These are phyloP conservation scores for Sminthurinus signatus DNA, from an alignment of 1,140 invertebrate genomes.

Conservation along the genomic window DNA sequence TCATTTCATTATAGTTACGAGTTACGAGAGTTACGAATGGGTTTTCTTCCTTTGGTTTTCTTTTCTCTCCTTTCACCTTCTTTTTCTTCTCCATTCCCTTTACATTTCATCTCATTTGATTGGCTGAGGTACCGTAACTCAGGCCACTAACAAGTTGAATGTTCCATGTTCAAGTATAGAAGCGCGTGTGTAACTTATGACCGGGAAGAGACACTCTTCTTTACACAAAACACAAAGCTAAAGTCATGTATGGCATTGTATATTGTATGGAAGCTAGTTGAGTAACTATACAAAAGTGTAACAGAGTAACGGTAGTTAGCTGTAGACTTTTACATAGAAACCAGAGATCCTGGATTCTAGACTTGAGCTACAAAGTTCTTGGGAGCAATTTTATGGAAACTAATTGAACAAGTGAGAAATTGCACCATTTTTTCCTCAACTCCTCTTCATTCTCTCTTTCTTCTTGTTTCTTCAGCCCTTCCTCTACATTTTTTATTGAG, in stretches of 20 bases:
- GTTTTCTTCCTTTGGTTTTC: slow-evolving; percentile 2
- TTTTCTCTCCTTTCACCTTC: not conserved
- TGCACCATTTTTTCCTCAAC: slow-evolving; percentile 19
- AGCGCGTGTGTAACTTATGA: too few species aligned
- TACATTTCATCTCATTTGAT: slow-evolving; percentile 19
- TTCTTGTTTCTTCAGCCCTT: too few species aligned
- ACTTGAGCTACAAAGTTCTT: too few species aligned
- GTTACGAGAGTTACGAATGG: slow-evolving; percentile 18
- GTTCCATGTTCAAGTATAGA: too few species aligned
- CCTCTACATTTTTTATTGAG: too few species aligned
- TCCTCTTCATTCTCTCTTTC: not conserved
- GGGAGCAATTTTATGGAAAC: slow-evolving; percentile 20
- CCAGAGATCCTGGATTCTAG: too few species aligned
- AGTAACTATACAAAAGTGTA: not conserved
- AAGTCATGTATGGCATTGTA: too few species aligned
- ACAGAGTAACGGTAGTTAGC: not conserved
- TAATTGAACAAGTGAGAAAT: slow-evolving; percentile 28
- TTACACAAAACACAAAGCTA: too few species aligned
- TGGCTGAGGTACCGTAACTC: slow-evolving; percentile 13
- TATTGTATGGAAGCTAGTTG: too few species aligned
- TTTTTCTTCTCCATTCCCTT: not conserved
- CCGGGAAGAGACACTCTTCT: too few species aligned
- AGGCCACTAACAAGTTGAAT: slow-evolving; percentile 9
- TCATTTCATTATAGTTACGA: slow-evolving; percentile 18
- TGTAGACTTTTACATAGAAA: too few species aligned